phyloP scores from a whole-genome alignment of 2,113 vertebrate genomes.

The Platichthys flesus region DNA sequence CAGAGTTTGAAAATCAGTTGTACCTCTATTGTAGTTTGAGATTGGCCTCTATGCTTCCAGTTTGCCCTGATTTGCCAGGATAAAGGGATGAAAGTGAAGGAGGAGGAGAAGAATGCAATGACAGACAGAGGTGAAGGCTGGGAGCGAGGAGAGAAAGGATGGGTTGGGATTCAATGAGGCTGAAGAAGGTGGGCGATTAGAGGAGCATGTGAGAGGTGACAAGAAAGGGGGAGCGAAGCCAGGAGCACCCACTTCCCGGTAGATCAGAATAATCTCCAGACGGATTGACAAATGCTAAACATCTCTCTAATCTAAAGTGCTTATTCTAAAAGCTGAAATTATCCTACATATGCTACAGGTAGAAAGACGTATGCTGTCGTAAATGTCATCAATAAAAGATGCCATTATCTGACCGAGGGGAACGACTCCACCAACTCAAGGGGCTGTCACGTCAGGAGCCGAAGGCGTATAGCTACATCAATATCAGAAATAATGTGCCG shows the following conservation, averaged over 20 bases:
- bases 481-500: conserved; percentile 3
- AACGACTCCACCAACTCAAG: conserved; percentile 7
- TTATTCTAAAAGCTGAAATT: not conserved
- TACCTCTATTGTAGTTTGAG: not conserved
- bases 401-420: conserved; percentile 23
- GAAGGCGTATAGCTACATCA: not conserved
- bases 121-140: conserved; percentile 34
- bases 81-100: not conserved
- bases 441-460: conserved; percentile 1
- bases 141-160: conserved; percentile 19
- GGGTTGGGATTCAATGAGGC: conserved; percentile 4
- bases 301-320: conserved; percentile 4
- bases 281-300: not conserved
- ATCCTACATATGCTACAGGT: not conserved
- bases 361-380: conserved; percentile 1
- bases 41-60: not conserved
- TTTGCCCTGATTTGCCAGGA: conserved; percentile 7
- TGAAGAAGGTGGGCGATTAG: not conserved
- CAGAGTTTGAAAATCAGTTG: not conserved
- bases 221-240: not conserved
- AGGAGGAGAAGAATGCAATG: conserved; percentile 2
- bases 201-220: conserved; percentile 2
- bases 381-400: conserved; percentile 38
- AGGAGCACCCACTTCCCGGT: conserved; percentile 17
- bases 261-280: conserved; percentile 1